Conservation (phyloP, 2,797 vertebrate species). For the Helicolenus hilgendorfi region DNA sequence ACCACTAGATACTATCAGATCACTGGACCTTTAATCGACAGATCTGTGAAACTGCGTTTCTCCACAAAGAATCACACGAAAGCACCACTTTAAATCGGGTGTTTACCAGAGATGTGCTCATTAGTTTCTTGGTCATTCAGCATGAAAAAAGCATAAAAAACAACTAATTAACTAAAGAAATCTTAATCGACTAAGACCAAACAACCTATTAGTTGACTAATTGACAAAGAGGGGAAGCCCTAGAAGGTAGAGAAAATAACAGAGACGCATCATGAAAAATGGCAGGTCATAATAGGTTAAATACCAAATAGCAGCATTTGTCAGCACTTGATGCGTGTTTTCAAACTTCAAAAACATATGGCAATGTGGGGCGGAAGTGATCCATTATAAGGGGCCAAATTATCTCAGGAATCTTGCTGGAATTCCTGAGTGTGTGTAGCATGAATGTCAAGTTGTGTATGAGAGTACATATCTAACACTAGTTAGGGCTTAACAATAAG, state of each 20-base stretch:
- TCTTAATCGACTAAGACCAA: too few relatives aligned
- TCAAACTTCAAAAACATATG: background rate
- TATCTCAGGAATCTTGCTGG: background rate
- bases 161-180: too few relatives aligned
- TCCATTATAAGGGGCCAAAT: background rate
- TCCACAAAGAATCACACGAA: too few relatives aligned
- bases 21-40: too few relatives aligned
- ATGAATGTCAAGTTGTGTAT: background rate
- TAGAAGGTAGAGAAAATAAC: background rate
- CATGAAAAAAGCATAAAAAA: too few relatives aligned
- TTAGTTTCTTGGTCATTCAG: too few relatives aligned
- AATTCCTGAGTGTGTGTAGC: background rate
- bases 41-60: too few relatives aligned
- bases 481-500: background rate
- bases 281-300: background rate
- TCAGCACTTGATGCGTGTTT: background rate
- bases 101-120: too few relatives aligned
- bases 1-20: too few relatives aligned
- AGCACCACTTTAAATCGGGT: too few relatives aligned
- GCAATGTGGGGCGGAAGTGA: background rate
- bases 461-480: background rate
- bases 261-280: background rate
- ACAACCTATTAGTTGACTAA: too few relatives aligned
- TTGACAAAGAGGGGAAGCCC: too few relatives aligned
- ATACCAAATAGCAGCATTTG: background rate